Conservation (phyloP, 2,797 vertebrate genomes). For the Rhabdomys pumilio region DNA sequence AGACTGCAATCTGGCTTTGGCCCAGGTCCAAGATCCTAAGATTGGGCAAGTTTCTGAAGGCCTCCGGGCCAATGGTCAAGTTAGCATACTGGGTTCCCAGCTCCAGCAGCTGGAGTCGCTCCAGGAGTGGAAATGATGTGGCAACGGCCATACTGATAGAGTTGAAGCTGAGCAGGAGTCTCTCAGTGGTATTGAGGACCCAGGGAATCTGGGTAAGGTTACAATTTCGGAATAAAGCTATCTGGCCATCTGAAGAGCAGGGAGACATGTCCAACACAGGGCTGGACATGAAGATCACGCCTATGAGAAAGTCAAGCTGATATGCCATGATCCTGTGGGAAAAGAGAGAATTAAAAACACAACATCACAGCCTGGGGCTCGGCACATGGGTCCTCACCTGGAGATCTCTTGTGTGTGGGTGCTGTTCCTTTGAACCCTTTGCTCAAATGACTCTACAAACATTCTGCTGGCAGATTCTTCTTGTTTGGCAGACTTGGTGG, state of each 20-base stretch:
- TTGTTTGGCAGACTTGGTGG: background rate
- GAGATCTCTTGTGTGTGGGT: background rate
- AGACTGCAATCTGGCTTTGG: conserved; percentile 75
- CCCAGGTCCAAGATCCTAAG: conserved; percentile 90
- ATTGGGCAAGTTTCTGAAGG: conserved; percentile 91
- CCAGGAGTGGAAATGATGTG: conserved; percentile 89
- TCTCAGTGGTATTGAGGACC: conserved; percentile 87
- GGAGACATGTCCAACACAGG: conserved; percentile 12
- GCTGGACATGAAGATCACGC: conserved; percentile 80
- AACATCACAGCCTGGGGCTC: background rate
- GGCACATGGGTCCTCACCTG: fast-evolving
- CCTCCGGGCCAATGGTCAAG: conserved; percentile 89
- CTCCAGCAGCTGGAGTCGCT: conserved; percentile 87
- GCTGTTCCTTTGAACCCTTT: background rate
- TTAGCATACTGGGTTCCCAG: conserved; percentile 86
- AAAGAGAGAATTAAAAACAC: conserved; percentile 63
- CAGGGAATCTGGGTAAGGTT: conserved; percentile 89
- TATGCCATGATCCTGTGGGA: conserved; percentile 83
- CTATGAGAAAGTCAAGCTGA: conserved; percentile 85
- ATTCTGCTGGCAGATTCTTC: background rate
- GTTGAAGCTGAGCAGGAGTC: conserved; percentile 90
- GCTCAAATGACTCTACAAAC: background rate
- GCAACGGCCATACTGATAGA: conserved; percentile 89
- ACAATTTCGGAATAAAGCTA: conserved; percentile 81
- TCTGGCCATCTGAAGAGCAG: conserved; percentile 84